A percentile compares a stretch with the other conserved stretches of the same genome.
phyloP scores from a whole-genome alignment of 2,888 invertebrate genomes.

The Hemistola chrysoprasaria region DNA sequence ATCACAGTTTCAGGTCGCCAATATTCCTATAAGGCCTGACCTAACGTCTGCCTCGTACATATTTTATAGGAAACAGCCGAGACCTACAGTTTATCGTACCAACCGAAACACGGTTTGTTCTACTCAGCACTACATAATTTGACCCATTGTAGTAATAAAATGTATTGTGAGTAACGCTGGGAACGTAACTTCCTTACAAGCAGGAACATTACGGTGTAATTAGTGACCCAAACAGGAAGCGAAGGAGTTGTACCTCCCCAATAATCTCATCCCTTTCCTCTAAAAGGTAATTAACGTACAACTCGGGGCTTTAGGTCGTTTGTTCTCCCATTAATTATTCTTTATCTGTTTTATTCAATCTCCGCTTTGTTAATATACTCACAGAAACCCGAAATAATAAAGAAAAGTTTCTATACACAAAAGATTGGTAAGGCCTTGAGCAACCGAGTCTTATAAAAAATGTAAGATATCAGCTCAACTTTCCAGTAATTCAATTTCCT shows the following conservation, averaged over 20 bases:
- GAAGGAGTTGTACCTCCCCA: conserved; percentile 29
- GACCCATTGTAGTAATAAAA: too few relatives aligned
- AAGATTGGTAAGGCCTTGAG: conserved; percentile 17
- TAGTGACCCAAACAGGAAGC: conserved; percentile 31
- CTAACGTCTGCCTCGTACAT: too few relatives aligned
- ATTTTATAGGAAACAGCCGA: too few relatives aligned
- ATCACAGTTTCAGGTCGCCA: too few relatives aligned
- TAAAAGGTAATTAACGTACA: conserved; percentile 38
- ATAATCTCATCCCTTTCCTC: conserved; percentile 45
- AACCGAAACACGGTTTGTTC: too few relatives aligned
- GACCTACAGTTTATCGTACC: too few relatives aligned
- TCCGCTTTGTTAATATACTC: conserved; percentile 16
- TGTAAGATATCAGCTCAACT: conserved; percentile 25
- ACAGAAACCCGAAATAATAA: conserved; percentile 13
- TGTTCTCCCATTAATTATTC: conserved; percentile 28
- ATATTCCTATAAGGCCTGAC: too few relatives aligned
- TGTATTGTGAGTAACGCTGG: not conserved
- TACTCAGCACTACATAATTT: too few relatives aligned
- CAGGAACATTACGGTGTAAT: conserved; percentile 24
- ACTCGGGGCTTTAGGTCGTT: conserved; percentile 30
- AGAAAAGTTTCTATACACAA: conserved; percentile 25
- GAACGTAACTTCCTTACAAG: conserved; percentile 8
- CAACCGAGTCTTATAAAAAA: conserved; percentile 25
- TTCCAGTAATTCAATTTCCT: conserved; percentile 26
- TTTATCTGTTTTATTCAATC: conserved; percentile 22